Evolutionary conservation across 2,888 invertebrate genomes (phyloP).

Genomic region (Drosophila emarginata): DNA sequence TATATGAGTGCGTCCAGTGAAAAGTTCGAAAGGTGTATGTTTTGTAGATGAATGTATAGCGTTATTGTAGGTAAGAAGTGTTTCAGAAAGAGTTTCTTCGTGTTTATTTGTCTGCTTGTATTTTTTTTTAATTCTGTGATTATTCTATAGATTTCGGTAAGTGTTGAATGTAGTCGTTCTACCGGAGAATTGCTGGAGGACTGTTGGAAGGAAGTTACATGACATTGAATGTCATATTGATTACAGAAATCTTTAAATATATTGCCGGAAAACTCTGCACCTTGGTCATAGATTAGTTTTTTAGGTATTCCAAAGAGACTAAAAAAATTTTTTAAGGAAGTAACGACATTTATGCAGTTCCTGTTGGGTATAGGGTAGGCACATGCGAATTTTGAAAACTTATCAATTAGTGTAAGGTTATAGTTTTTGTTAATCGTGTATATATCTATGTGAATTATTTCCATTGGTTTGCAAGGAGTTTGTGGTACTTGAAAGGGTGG

Average conservation of each 20-base stretch:
- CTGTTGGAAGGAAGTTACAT: background rate
- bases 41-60: background rate
- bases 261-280: background rate
- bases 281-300: background rate
- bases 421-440: too few relatives aligned
- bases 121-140: background rate
- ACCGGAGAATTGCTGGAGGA: background rate
- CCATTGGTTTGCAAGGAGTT: too few relatives aligned
- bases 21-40: background rate
- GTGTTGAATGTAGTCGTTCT: slow-evolving; percentile 4
- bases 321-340: too few relatives aligned
- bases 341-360: too few relatives aligned
- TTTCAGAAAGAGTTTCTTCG: background rate
- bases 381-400: too few relatives aligned
- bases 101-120: background rate
- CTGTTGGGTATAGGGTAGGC: too few relatives aligned
- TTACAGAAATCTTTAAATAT: background rate
- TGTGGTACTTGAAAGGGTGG: too few relatives aligned
- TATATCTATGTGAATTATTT: too few relatives aligned
- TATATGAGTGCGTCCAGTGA: too few relatives aligned
- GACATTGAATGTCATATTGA: background rate
- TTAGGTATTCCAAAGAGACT: background rate
- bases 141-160: slow-evolving; percentile 7
- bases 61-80: background rate
- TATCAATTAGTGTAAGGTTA: too few relatives aligned